phyloP scores from a whole-genome alignment of 2,113 vertebrate genomes.

The Nothobranchius kuhntae region DNA sequence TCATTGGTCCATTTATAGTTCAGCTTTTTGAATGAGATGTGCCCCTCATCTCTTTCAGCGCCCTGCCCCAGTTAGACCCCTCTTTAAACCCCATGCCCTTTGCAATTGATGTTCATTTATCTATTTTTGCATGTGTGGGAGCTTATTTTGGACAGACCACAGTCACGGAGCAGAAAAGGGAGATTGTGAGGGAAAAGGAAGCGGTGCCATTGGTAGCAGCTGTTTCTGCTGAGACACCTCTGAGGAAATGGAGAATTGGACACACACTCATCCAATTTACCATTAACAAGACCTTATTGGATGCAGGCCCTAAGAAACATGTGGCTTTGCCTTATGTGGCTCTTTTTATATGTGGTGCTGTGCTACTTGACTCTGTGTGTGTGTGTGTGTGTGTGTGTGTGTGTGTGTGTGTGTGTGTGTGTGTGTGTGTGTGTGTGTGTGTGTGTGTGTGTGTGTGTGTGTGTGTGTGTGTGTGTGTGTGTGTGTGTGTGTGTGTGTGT shows the following conservation, averaged over 20 bases:
- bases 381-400: conserved; percentile 1
- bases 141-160: conserved; percentile 77
- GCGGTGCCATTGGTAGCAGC: conserved; percentile 80
- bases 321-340: conserved; percentile 70
- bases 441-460: conserved; percentile 2
- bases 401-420: too few species aligned
- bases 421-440: too few species aligned
- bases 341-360: conserved; percentile 55
- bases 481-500: too few species aligned
- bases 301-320: conserved; percentile 74
- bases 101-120: conserved; percentile 72
- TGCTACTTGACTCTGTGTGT: not conserved
- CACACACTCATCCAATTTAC: conserved; percentile 82
- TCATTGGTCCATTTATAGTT: conserved; percentile 64
- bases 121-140: conserved; percentile 74
- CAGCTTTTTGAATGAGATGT: conserved; percentile 51
- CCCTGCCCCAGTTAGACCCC: conserved; percentile 49
- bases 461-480: not conserved
- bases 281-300: conserved; percentile 85
- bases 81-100: conserved; percentile 69
- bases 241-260: conserved; percentile 81
- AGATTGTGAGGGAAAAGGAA: conserved; percentile 62
- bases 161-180: conserved; percentile 67
- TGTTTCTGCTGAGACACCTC: conserved; percentile 79
- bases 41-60: conserved; percentile 50